Evolutionary conservation across 2,113 vertebrate species (phyloP).

Genomic region (Nesoenas mayeri): DNA sequence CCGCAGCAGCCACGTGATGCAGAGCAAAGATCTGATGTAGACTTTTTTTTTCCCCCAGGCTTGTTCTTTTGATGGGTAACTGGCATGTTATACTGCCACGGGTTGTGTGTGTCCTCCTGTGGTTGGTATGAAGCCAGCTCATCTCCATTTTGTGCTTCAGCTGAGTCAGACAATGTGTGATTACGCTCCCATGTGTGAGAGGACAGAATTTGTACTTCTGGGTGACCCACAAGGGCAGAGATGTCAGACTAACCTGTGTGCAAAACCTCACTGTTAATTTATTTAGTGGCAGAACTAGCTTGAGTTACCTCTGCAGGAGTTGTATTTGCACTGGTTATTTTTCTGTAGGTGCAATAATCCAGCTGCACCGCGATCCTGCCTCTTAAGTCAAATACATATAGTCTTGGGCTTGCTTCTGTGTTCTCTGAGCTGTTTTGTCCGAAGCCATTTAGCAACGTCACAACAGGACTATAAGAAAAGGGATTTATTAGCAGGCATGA

Average conservation of each 20-base stretch:
- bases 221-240: background rate
- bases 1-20: background rate
- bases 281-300: background rate
- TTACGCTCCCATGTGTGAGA: background rate
- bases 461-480: background rate
- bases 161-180: background rate
- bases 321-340: background rate
- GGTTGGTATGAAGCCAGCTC: background rate
- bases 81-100: background rate
- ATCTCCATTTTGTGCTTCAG: background rate
- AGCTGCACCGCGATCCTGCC: background rate
- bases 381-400: background rate
- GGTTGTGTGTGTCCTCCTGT: background rate
- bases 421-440: background rate
- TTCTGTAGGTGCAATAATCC: background rate
- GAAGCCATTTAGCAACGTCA: background rate
- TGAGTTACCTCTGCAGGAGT: background rate
- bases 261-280: fast-evolving
- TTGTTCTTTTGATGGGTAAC: background rate
- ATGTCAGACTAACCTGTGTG: background rate
- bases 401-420: background rate
- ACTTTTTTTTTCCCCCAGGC: background rate
- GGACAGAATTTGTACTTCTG: background rate
- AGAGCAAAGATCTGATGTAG: background rate
- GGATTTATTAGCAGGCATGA: background rate